phyloP scores from a whole-genome alignment of 1,140 invertebrate genomes.

The Hycleus phaleratus region DNA sequence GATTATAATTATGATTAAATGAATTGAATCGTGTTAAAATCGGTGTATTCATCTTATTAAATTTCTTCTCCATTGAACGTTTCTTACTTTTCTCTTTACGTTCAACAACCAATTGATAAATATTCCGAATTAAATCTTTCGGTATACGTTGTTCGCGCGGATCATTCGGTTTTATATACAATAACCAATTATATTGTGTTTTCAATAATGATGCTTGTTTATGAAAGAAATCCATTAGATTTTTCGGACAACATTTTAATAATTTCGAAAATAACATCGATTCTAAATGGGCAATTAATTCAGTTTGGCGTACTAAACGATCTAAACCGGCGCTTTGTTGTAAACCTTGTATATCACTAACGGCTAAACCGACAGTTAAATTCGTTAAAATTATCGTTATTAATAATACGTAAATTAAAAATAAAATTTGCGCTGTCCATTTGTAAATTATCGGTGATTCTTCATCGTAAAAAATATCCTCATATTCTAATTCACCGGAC shows the following conservation, averaged over 20 bases:
- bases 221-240: conserved; percentile 55
- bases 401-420: conserved; percentile 68
- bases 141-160: conserved; percentile 69
- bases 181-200: conserved; percentile 59
- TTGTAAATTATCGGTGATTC: conserved; percentile 47
- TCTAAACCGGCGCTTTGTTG: conserved; percentile 73
- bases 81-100: conserved; percentile 45
- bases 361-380: conserved; percentile 74
- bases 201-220: conserved; percentile 61
- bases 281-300: conserved; percentile 70
- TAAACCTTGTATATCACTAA: conserved; percentile 76
- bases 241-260: conserved; percentile 55
- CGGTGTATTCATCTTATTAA: conserved; percentile 34
- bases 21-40: conserved; percentile 38
- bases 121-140: conserved; percentile 59
- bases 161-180: conserved; percentile 70
- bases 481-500: conserved; percentile 77
- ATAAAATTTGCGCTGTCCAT: conserved; percentile 66
- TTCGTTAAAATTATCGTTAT: conserved; percentile 82
- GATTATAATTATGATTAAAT: background rate
- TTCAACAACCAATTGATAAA: conserved; percentile 64
- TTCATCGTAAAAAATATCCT: conserved; percentile 65
- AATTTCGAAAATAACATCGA: conserved; percentile 71
- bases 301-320: conserved; percentile 68
- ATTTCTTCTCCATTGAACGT: conserved; percentile 36